A percentile compares a stretch with the other conserved stretches of the same genome.
phyloP scores from a whole-genome alignment of 2,888 invertebrate genomes.

The Drosophila antonietae region DNA sequence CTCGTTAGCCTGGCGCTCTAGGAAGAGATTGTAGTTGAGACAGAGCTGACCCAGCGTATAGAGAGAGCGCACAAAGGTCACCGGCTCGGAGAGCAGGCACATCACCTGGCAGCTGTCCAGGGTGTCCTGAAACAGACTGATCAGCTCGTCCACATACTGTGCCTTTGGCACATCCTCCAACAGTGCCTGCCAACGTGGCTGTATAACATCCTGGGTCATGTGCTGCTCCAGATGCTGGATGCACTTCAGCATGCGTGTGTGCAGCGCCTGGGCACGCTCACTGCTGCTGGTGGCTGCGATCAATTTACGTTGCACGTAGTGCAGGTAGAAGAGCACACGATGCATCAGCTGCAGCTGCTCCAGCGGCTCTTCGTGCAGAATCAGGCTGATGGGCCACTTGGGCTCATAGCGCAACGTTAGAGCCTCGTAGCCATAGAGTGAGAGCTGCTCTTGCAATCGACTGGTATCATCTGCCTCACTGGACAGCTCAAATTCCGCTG shows the following conservation, averaged over 20 bases:
- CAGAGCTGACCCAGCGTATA: constrained; percentile 60
- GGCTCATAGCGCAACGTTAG: constrained; percentile 46
- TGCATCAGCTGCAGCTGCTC: constrained; percentile 60
- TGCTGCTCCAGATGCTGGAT: constrained; percentile 54
- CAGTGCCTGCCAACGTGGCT: constrained; percentile 51
- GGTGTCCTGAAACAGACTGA: constrained; percentile 35
- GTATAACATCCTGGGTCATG: constrained; percentile 50
- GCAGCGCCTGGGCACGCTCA: constrained; percentile 6
- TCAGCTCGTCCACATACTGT: constrained; percentile 48
- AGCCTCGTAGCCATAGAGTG: constrained; percentile 50
- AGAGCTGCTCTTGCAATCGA: constrained; percentile 10
- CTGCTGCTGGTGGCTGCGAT: neutral
- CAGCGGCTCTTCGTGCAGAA: constrained; percentile 44
- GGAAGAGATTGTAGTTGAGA: constrained; percentile 49
- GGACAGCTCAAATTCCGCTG: neutral
- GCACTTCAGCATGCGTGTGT: constrained; percentile 45
- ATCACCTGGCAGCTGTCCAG: constrained; percentile 36
- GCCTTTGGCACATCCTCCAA: constrained; percentile 17
- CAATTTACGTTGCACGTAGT: constrained; percentile 50
- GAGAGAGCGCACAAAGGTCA: constrained; percentile 49
- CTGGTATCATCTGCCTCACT: neutral
- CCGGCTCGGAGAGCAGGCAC: constrained; percentile 43
- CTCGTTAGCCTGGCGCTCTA: constrained; percentile 15
- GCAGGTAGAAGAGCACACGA: constrained; percentile 59
- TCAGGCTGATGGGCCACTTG: constrained; percentile 62